Base-by-base conservation (phyloP, 2,888 invertebrate genomes). In the Ditula angustiorana region DNA sequence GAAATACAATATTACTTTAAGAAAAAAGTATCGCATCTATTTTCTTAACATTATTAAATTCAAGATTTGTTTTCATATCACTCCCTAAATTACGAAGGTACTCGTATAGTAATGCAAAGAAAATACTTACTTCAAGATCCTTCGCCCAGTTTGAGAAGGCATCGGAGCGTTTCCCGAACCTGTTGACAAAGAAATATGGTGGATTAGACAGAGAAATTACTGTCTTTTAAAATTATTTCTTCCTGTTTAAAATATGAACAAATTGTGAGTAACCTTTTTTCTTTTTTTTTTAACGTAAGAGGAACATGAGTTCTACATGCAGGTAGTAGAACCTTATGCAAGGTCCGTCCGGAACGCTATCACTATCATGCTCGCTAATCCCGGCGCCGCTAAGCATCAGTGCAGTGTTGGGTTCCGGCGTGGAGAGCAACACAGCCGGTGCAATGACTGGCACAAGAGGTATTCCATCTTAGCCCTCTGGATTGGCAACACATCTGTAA, bases 91-190 rank as follows among this genome's bases (percentile, higher is more conserved):
- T 26, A 35, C 37, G 16, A 28, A 11, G 4, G 41, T 37, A 37
- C 13, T 37, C 16, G 5, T 53, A 24, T 46, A 49, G 8, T 47
- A 56, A 53, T 50, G 28, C 4, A 52, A 50, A 37, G 24, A 41
- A 52, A 44, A 57, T 58, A 81, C 85, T 84, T 76, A 91, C 92
- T 79, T 92, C 92, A 63, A 87, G 77, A 70, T 92, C 91, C 83
- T 91, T 92, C 41, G 86, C 89, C 91, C 90, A 92, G 86, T 90
- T 92, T 67, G 90, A 78, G 81, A 80, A 85, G 26, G 86, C 81
- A 55, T 90, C 90, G 11, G 92, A 90, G 35, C 92, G 90, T 74
- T 92, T 92, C 13, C 92, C 92, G 67, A 85, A 92, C 83, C 92
- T 92, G 89, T 59, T 57, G 74, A 83, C 78, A 84, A 82, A 75